phyloP scores from a whole-genome alignment of 2,888 invertebrate genomes.

The Pandemis corylana region DNA sequence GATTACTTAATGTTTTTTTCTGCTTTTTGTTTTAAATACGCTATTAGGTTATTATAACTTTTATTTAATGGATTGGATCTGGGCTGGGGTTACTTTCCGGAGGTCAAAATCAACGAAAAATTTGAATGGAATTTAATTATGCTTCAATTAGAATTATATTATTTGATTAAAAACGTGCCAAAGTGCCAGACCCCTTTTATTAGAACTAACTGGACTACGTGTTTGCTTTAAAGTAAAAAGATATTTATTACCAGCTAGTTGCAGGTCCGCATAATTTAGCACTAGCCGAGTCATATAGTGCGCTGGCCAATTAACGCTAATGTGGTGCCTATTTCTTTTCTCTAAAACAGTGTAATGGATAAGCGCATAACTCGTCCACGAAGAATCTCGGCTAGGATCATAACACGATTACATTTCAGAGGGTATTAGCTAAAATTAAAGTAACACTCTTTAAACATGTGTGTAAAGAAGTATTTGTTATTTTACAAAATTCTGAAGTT shows the following conservation, averaged over 20 bases:
- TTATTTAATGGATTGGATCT: no score
- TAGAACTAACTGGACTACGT: conserved; percentile 30
- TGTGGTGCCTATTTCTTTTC: conserved; percentile 33
- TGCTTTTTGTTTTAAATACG: neutral
- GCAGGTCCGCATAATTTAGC: conserved; percentile 38
- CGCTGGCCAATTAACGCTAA: conserved; percentile 38
- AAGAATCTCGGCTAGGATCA: neutral
- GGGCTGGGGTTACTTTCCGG: no score
- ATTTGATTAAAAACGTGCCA: neutral
- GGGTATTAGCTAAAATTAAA: no score
- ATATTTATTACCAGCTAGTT: conserved; percentile 40
- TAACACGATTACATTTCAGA: no score
- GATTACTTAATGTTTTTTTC: neutral
- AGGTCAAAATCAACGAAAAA: no score
- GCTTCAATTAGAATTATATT: neutral
- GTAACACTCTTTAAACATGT: no score
- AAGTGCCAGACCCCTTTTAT: conserved; percentile 21
- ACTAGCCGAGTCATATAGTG: conserved; percentile 29
- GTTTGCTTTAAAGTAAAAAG: conserved; percentile 36
- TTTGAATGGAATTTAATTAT: no score
- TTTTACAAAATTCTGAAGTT: no score
- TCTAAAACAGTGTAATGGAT: neutral
- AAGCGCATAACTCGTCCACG: neutral
- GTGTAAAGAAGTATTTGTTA: no score
- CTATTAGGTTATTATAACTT: no score